Conservation (phyloP, 2,113 vertebrate genomes). For the Colaptes auratus region DNA sequence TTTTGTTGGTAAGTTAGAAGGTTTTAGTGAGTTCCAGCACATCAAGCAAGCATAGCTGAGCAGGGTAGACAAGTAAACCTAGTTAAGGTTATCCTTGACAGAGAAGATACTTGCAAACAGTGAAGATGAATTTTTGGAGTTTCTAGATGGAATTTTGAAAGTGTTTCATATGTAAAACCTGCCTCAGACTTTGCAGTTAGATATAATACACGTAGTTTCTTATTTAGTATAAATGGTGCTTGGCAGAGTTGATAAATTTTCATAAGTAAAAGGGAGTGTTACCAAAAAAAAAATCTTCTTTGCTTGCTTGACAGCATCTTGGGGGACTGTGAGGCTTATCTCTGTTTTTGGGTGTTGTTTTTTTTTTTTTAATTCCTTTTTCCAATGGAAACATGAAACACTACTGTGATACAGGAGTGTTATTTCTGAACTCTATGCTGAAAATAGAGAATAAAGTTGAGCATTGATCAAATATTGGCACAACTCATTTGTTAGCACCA, state of each 20-base stretch:
- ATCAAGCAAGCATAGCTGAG: not conserved
- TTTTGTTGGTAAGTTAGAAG: not conserved
- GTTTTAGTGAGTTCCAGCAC: not conserved
- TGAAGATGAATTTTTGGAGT: not conserved
- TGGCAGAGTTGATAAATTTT: not conserved
- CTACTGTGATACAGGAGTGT: not conserved
- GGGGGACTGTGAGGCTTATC: not conserved
- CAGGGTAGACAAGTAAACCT: fast-evolving
- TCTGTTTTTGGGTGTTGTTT: not conserved
- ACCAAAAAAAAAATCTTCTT: not conserved
- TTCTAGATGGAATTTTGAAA: not conserved
- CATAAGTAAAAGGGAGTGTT: not conserved
- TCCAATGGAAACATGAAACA: not conserved
- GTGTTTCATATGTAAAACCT: not conserved
- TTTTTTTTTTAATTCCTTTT: not conserved
- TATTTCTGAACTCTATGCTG: not conserved
- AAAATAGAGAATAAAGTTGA: slow-evolving; percentile 11
- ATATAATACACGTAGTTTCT: fast-evolving
- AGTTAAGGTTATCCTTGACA: not conserved
- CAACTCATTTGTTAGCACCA: not conserved
- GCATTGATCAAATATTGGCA: slow-evolving; percentile 8
- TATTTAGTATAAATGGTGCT: not conserved
- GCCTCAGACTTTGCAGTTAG: not conserved
- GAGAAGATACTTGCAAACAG: not conserved
- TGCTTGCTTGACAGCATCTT: not conserved